Conservation (phyloP, 2,797 vertebrate species). For the Glossophaga mutica region DNA sequence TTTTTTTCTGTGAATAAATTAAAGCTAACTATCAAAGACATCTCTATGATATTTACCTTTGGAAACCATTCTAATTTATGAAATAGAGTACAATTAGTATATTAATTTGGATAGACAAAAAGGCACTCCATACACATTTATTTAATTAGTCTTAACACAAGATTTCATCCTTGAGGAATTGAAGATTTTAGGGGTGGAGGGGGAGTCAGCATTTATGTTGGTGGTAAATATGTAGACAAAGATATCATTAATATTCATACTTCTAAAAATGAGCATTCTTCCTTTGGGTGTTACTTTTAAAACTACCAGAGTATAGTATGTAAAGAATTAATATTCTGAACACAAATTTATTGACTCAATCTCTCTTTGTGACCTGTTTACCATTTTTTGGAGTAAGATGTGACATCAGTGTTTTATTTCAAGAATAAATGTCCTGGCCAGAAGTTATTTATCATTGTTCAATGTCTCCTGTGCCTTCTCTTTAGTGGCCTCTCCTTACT, state of each 20-base stretch:
- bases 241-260: background rate
- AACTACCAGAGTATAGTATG: background rate
- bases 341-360: background rate
- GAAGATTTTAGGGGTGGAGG: background rate
- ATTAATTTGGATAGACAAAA: background rate
- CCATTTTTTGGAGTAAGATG: background rate
- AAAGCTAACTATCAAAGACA: background rate
- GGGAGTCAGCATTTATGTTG: background rate
- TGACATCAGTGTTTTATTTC: background rate
- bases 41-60: background rate
- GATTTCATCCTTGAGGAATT: background rate
- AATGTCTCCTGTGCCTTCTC: constrained; percentile 31
- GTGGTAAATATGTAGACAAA: background rate
- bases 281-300: background rate
- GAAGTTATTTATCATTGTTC: background rate
- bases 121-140: background rate
- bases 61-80: background rate
- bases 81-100: background rate
- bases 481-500: constrained; percentile 93
- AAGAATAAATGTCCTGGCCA: background rate
- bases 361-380: background rate
- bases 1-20: background rate
- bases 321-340: background rate
- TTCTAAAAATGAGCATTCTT: background rate
- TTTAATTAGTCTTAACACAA: background rate